phyloP scores from a whole-genome alignment of 2,113 vertebrate genomes.

The Paralichthys olivaceus region DNA sequence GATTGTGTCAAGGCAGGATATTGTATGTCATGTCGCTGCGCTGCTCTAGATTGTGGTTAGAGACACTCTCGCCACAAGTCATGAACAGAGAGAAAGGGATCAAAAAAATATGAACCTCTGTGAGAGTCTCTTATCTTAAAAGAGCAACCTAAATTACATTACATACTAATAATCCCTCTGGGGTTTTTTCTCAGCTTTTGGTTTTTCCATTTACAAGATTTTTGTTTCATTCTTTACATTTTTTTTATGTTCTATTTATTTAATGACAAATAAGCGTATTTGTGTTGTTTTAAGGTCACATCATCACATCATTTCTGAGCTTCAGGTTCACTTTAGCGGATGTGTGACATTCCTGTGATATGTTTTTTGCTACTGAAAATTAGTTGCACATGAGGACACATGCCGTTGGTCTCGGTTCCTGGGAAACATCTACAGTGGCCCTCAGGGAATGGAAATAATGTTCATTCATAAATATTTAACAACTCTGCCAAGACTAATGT shows the following conservation, averaged over 20 bases:
- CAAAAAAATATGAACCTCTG: constrained; percentile 2
- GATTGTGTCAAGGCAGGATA: constrained; percentile 63
- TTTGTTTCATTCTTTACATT: neutral
- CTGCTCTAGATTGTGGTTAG: constrained; percentile 49
- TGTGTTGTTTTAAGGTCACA: neutral
- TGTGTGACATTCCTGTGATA: neutral
- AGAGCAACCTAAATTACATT: constrained; percentile 6
- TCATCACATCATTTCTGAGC: neutral
- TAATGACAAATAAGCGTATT: neutral
- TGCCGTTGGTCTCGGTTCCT: neutral
- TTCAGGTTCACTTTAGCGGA: neutral
- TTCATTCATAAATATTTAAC: too few species aligned
- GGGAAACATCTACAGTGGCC: neutral
- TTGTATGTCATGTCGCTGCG: constrained; percentile 53
- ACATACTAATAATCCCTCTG: neutral
- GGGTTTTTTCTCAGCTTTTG: too few species aligned
- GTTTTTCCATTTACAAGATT: neutral
- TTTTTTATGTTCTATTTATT: neutral
- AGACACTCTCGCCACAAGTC: constrained; percentile 29
- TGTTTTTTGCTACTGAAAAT: neutral
- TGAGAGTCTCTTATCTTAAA: constrained; percentile 14
- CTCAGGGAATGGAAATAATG: neutral
- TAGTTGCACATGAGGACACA: neutral
- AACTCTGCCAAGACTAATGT: neutral
- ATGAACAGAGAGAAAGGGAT: constrained; percentile 7